phyloP scores from a whole-genome alignment of 2,113 vertebrate species.

The Aix galericulata region DNA sequence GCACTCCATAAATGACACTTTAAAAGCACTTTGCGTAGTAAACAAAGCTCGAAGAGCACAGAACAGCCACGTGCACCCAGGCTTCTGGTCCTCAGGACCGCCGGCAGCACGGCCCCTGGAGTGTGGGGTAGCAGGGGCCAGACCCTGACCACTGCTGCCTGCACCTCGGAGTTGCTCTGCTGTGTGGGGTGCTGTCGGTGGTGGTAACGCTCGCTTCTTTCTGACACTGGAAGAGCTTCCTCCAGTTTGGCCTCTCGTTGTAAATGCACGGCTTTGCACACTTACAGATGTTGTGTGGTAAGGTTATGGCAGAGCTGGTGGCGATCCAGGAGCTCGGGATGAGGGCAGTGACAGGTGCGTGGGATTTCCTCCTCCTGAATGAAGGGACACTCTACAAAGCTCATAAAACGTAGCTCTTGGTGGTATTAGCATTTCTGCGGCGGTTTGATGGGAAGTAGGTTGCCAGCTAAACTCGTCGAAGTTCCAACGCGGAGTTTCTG shows the following conservation, averaged over 20 bases:
- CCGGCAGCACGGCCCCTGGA: background rate
- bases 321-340: background rate
- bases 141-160: background rate
- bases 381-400: background rate
- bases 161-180: background rate
- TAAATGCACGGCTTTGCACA: background rate
- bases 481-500: background rate
- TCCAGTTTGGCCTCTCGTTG: background rate
- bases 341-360: background rate
- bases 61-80: background rate
- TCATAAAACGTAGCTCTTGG: background rate
- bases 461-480: background rate
- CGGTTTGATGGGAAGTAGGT: background rate
- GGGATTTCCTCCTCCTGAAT: background rate
- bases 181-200: background rate
- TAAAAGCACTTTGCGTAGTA: background rate
- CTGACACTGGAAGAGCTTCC: background rate
- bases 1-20: conserved; percentile 10
- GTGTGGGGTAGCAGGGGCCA: too few relatives aligned
- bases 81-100: background rate
- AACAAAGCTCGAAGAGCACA: background rate
- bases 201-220: background rate
- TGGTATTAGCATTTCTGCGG: background rate
- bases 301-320: background rate
- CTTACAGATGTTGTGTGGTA: background rate